phyloP scores from a whole-genome alignment of 2,113 vertebrate genomes.

The Chunga burmeisteri region DNA sequence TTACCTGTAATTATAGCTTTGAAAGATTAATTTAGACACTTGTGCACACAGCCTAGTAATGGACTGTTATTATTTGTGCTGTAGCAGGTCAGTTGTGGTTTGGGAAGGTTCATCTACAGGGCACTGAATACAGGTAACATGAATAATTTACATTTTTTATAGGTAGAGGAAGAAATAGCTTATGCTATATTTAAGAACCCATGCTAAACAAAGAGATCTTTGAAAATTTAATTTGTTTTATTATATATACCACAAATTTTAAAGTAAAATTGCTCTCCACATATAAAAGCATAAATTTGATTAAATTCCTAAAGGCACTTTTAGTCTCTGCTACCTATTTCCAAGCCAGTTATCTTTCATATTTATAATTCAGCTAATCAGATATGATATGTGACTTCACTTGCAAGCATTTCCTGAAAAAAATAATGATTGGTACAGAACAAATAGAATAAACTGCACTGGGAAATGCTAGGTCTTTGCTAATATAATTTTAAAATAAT shows the following conservation, averaged over 20 bases:
- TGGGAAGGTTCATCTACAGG: constrained; percentile 45
- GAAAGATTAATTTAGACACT: constrained; percentile 49
- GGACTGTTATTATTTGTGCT: constrained; percentile 22
- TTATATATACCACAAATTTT: constrained; percentile 24
- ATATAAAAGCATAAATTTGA: constrained; percentile 8
- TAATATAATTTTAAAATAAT: neutral
- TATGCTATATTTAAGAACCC: constrained; percentile 26
- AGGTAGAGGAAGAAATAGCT: constrained; percentile 14
- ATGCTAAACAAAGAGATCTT: constrained; percentile 53
- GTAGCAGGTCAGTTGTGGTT: constrained; percentile 12
- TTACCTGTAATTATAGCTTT: constrained; percentile 38
- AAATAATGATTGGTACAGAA: neutral
- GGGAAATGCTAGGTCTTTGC: neutral
- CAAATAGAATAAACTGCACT: neutral
- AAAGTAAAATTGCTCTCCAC: constrained; percentile 25
- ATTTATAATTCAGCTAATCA: constrained; percentile 1
- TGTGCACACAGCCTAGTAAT: neutral
- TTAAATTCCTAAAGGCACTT: constrained; percentile 30
- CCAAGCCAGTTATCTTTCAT: neutral
- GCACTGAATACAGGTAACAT: constrained; percentile 53
- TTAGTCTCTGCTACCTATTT: constrained; percentile 8
- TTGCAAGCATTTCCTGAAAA: constrained; percentile 23
- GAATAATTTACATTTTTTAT: constrained; percentile 55
- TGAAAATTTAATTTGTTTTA: constrained; percentile 37
- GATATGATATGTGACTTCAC: neutral